These are phyloP conservation scores for Diadromus collaris DNA, from an alignment of 2,888 invertebrate species.

Conservation along the genomic window DNA sequence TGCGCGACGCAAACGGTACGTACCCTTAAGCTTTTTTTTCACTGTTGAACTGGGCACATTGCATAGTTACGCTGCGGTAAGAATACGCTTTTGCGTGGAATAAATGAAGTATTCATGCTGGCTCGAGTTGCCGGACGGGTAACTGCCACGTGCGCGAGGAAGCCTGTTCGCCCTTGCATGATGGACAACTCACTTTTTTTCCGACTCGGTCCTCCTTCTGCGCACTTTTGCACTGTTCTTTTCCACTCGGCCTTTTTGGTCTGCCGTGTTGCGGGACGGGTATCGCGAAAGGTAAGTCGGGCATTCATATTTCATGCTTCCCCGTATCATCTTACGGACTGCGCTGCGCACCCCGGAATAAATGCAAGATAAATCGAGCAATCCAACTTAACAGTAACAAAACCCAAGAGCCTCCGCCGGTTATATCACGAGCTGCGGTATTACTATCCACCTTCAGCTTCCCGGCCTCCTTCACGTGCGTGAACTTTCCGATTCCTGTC, in stretches of 20 bases:
- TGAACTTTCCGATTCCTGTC: slow-evolving; percentile 58
- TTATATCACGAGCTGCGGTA: slow-evolving; percentile 47
- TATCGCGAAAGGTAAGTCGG: slow-evolving; percentile 54
- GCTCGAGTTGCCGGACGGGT: slow-evolving; percentile 28
- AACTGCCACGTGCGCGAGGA: slow-evolving; percentile 4
- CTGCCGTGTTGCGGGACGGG: slow-evolving; percentile 47
- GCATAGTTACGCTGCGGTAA: slow-evolving; percentile 16
- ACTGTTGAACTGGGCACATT: slow-evolving; percentile 9
- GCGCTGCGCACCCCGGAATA: slow-evolving; percentile 58
- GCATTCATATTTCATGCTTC: slow-evolving; percentile 63
- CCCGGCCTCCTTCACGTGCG: slow-evolving; percentile 56
- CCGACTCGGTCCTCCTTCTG: slow-evolving; percentile 4
- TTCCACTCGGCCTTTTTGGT: slow-evolving; percentile 38
- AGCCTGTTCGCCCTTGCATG: slow-evolving; percentile 5
- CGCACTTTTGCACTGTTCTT: slow-evolving; percentile 52
- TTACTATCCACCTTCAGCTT: slow-evolving; percentile 58
- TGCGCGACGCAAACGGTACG: slow-evolving; percentile 11
- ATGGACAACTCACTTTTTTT: slow-evolving; percentile 26
- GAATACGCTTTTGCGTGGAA: slow-evolving; percentile 35
- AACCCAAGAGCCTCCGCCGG: slow-evolving; percentile 43
- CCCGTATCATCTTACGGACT: slow-evolving; percentile 61
- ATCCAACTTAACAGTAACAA: slow-evolving; percentile 56
- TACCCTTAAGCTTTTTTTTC: slow-evolving; percentile 23
- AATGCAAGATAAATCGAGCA: slow-evolving; percentile 66
- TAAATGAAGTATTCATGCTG: slow-evolving; percentile 50